These are phyloP conservation scores for Nymphalis urticae DNA, from an alignment of 2,888 invertebrate genomes.

Conservation along the genomic window DNA sequence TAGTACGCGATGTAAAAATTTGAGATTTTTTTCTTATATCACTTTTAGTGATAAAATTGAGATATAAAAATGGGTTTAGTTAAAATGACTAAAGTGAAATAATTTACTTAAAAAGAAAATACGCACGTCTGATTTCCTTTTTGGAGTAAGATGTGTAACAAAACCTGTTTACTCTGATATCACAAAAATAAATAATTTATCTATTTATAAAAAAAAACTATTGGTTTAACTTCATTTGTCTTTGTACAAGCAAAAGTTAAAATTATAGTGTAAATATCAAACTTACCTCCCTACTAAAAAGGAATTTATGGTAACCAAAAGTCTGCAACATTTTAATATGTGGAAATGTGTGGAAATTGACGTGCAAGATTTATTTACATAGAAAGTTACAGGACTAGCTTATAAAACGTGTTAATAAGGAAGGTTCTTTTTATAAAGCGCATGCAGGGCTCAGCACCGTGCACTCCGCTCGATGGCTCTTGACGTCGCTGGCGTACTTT, in stretches of 20 bases:
- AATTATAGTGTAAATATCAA: background rate
- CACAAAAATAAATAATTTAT: no score
- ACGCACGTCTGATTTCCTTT: no score
- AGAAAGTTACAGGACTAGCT: conserved; percentile 8
- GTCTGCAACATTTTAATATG: background rate
- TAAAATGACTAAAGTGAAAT: no score
- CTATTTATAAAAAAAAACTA: no score
- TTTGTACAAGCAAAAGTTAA: no score
- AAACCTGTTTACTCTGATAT: no score
- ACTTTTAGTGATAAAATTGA: no score
- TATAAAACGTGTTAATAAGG: conserved; percentile 46
- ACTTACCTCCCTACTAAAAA: background rate
- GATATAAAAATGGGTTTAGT: no score
- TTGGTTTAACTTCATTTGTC: no score
- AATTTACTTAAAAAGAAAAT: no score
- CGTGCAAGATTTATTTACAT: conserved; percentile 6
- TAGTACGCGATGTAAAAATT: background rate
- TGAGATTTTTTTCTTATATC: no score
- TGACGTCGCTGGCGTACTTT: conserved; percentile 61
- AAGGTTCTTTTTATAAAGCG: conserved; percentile 66
- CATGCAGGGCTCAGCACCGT: conserved; percentile 57
- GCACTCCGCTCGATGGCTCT: conserved; percentile 72
- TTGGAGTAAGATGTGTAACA: no score
- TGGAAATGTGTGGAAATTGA: background rate
- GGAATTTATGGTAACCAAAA: background rate